Conservation (phyloP, 2,888 invertebrate genomes). For the Cheilosia variabilis region DNA sequence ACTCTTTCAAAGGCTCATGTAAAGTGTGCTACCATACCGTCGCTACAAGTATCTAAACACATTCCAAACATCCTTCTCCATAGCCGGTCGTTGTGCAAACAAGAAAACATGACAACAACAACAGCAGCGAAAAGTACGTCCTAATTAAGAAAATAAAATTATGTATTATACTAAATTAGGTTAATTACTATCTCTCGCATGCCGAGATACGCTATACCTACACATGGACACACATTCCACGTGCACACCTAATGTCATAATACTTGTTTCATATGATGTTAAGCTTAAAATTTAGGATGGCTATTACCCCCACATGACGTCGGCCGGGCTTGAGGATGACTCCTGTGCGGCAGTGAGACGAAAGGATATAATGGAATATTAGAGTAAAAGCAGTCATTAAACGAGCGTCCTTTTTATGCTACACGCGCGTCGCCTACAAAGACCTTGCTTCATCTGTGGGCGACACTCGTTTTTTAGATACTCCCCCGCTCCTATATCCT, state of each 20-base stretch:
- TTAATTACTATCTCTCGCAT: slow-evolving; percentile 72
- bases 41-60: slow-evolving; percentile 52
- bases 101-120: slow-evolving; percentile 48
- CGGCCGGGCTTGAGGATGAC: slow-evolving; percentile 70
- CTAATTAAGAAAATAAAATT: slow-evolving; percentile 72
- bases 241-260: slow-evolving; percentile 70
- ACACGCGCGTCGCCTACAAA: slow-evolving; percentile 46
- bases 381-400: slow-evolving; percentile 73
- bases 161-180: slow-evolving; percentile 73
- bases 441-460: slow-evolving; percentile 42
- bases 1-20: slow-evolving; percentile 51
- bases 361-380: slow-evolving; percentile 74
- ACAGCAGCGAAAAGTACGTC: slow-evolving; percentile 61
- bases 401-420: slow-evolving; percentile 53
- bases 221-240: slow-evolving; percentile 3
- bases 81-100: slow-evolving; percentile 50
- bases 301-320: slow-evolving; percentile 74
- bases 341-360: slow-evolving; percentile 71
- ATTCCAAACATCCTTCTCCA: slow-evolving; percentile 58
- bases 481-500: slow-evolving; percentile 45
- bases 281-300: slow-evolving; percentile 75
- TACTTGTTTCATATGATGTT: slow-evolving; percentile 71
- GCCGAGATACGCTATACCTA: slow-evolving; percentile 30
- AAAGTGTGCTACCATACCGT: slow-evolving; percentile 18
- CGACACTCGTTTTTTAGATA: slow-evolving; percentile 52